These are phyloP conservation scores for Halichoeres trimaculatus DNA, from an alignment of 2,113 vertebrate genomes.

Conservation along the genomic window DNA sequence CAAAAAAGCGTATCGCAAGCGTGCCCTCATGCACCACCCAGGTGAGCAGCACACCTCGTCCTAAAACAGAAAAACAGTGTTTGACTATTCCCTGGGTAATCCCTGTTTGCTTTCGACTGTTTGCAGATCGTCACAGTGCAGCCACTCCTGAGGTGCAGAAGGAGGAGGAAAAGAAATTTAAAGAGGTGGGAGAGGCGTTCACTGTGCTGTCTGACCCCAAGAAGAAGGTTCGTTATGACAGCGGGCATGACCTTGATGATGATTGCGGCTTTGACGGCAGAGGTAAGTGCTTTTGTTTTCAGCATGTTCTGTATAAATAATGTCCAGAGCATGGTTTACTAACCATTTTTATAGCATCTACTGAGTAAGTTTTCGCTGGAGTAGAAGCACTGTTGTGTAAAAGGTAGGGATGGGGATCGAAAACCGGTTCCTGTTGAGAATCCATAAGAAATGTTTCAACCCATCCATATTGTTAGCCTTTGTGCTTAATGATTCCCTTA, in stretches of 20 bases:
- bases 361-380: too few species aligned
- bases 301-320: too few species aligned
- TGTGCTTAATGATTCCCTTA: too few species aligned
- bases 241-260: constrained; percentile 92
- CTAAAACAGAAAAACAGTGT: background rate
- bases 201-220: constrained; percentile 96
- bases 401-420: too few species aligned
- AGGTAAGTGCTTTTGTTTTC: constrained; percentile 78
- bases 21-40: constrained; percentile 97
- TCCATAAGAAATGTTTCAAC: too few species aligned
- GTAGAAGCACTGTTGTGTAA: too few species aligned
- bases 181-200: constrained; percentile 97
- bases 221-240: constrained; percentile 95
- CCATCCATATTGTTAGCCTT: too few species aligned
- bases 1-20: constrained; percentile 96
- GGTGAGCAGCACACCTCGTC: constrained; percentile 72
- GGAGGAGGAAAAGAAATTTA: constrained; percentile 97
- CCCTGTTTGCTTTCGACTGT: background rate
- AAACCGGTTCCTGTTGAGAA: too few species aligned
- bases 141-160: constrained; percentile 94
- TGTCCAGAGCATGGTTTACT: too few species aligned
- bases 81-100: background rate
- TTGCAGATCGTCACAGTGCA: constrained; percentile 91
- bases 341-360: too few species aligned
- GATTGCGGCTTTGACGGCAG: constrained; percentile 89